Conservation (phyloP, 2,113 vertebrate genomes). For the Holacanthus passer region DNA sequence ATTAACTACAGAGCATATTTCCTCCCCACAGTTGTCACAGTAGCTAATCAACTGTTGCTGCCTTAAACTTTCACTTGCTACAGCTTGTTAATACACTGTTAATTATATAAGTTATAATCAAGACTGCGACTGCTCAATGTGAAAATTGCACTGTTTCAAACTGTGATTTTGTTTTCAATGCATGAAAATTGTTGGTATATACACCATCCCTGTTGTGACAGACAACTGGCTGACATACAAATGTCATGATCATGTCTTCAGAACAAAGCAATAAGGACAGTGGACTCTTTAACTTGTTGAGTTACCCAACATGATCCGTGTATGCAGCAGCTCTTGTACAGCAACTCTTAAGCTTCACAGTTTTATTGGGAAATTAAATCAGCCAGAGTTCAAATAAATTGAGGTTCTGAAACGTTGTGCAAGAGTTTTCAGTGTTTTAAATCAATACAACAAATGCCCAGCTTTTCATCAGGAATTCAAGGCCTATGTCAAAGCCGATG, state of each 20-base stretch:
- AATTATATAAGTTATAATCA: background rate
- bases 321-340: too few species aligned
- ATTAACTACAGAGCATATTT: slow-evolving; percentile 12
- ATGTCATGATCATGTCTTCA: too few species aligned
- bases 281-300: too few species aligned
- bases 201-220: background rate
- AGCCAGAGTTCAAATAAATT: slow-evolving; percentile 22
- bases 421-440: background rate
- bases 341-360: background rate
- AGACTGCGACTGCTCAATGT: background rate
- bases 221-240: background rate
- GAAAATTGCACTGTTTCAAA: background rate
- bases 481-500: background rate
- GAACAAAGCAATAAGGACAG: too few species aligned
- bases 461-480: slow-evolving; percentile 42
- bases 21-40: background rate
- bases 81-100: background rate
- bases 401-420: slow-evolving; percentile 7
- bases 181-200: background rate
- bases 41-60: background rate
- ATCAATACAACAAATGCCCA: slow-evolving; percentile 7
- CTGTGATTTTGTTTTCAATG: background rate
- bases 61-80: background rate
- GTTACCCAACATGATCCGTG: too few species aligned
- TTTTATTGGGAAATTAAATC: slow-evolving; percentile 17